These are phyloP conservation scores for Ctenomys sociabilis DNA, from an alignment of 2,113 vertebrate genomes.

Conservation along the genomic window DNA sequence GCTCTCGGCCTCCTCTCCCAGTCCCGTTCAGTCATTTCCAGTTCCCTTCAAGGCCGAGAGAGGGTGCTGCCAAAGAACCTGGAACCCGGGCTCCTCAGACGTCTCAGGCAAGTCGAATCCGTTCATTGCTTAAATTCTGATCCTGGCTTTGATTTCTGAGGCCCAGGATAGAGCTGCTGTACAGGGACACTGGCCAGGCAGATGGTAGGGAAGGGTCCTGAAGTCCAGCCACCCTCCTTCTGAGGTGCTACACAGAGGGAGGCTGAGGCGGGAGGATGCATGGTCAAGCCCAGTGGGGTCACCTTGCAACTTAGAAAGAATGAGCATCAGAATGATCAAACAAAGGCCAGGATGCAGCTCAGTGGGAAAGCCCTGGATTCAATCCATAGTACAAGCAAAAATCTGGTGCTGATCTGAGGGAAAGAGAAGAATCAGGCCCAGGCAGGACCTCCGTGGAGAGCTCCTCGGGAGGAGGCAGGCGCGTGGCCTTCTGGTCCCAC, in stretches of 20 bases:
- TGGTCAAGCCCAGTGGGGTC: background rate
- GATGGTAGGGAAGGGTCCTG: rapidly evolving
- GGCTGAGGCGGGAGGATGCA: background rate
- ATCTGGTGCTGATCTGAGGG: too few relatives aligned
- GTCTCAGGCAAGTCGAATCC: background rate
- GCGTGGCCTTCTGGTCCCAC: background rate
- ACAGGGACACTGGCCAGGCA: rapidly evolving
- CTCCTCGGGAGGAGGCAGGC: rapidly evolving
- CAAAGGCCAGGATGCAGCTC: background rate
- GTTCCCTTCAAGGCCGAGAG: background rate
- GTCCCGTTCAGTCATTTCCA: too few relatives aligned
- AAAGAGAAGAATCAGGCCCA: rapidly evolving
- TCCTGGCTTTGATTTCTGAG: background rate
- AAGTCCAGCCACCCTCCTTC: background rate
- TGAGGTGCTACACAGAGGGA: background rate
- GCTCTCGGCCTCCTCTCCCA: rapidly evolving
- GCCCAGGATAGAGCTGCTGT: rapidly evolving
- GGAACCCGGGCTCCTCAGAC: background rate
- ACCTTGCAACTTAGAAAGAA: background rate
- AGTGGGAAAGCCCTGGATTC: background rate
- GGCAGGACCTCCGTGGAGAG: rapidly evolving
- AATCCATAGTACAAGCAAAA: background rate
- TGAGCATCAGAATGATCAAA: background rate
- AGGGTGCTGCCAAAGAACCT: background rate
- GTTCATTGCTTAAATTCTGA: too few relatives aligned